These are phyloP conservation scores for Caenorhabditis panamensis DNA, from an alignment of 2,888 invertebrate genomes.

Conservation along the genomic window DNA sequence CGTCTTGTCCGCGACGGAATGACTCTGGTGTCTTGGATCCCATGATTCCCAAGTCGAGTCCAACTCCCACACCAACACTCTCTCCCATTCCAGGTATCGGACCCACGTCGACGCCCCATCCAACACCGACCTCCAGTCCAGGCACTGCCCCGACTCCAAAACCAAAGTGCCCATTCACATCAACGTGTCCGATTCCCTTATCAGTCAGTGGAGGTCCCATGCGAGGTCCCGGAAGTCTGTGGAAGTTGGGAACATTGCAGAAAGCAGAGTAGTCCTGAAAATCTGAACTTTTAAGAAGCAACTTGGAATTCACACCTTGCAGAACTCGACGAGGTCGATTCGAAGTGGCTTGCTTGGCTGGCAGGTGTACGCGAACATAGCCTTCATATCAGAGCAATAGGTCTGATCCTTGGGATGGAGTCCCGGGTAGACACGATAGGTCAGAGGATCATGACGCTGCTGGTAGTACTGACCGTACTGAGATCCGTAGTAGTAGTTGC, in stretches of 20 bases:
- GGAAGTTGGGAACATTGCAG: conserved; percentile 74
- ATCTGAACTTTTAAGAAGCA: neutral
- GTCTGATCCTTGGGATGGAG: conserved; percentile 64
- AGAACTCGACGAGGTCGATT: conserved; percentile 76
- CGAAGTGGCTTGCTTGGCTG: conserved; percentile 76
- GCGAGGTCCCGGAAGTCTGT: conserved; percentile 74
- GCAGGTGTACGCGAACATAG: conserved; percentile 75
- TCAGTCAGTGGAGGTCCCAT: conserved; percentile 69
- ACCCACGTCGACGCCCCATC: conserved; percentile 77
- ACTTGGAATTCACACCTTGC: conserved; percentile 65
- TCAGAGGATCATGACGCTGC: conserved; percentile 35
- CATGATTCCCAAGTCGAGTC: conserved; percentile 72
- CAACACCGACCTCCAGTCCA: conserved; percentile 73
- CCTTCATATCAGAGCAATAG: conserved; percentile 72
- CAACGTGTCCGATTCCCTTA: conserved; percentile 69
- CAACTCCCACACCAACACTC: conserved; percentile 73
- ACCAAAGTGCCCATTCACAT: conserved; percentile 73
- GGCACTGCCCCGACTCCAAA: conserved; percentile 74
- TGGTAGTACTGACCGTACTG: conserved; percentile 48
- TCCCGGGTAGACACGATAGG: conserved; percentile 64
- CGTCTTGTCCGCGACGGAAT: conserved; percentile 74
- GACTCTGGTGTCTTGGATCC: conserved; percentile 73
- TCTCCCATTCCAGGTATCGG: conserved; percentile 77
- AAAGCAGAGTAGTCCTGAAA: conserved; percentile 74
- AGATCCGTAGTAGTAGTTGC: conserved; percentile 33